Evolutionary conservation across 2,888 invertebrate genomes (phyloP).

Genomic region (Mylabris sibirica): DNA sequence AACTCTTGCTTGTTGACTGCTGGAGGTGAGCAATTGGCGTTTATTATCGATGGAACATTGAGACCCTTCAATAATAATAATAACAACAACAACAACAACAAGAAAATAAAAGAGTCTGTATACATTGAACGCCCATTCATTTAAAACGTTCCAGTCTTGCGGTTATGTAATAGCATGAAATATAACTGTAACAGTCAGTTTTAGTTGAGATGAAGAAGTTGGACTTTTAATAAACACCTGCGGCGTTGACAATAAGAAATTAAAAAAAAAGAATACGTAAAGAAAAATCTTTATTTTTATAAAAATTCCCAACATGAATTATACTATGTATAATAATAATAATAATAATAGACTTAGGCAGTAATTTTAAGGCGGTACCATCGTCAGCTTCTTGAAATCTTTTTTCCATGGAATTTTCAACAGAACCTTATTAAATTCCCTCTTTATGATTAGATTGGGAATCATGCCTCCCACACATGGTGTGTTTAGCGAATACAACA

Average conservation of each 20-base stretch:
- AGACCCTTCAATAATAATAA: slow-evolving; percentile 4
- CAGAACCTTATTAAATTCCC: slow-evolving; percentile 37
- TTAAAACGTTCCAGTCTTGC: slow-evolving; percentile 21
- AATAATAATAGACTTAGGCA: neutral
- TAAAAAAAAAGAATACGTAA: neutral
- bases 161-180: slow-evolving; percentile 25
- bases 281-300: neutral
- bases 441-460: slow-evolving; percentile 29
- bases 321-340: too few relatives aligned
- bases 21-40: neutral
- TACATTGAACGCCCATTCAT: slow-evolving; percentile 31
- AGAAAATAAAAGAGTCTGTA: slow-evolving; percentile 26
- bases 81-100: slow-evolving; percentile 7
- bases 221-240: slow-evolving; percentile 5
- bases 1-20: neutral
- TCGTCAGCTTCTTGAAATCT: slow-evolving; percentile 18
- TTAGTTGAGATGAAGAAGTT: neutral
- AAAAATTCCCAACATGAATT: neutral
- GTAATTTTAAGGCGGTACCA: neutral
- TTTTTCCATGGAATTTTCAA: slow-evolving; percentile 35
- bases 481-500: slow-evolving; percentile 42
- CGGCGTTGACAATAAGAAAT: neutral
- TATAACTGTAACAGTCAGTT: slow-evolving; percentile 14
- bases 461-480: slow-evolving; percentile 45
- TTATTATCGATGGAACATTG: slow-evolving; percentile 7